These are phyloP conservation scores for Takifugu flavidus DNA, from an alignment of 2,113 vertebrate genomes.

Conservation along the genomic window DNA sequence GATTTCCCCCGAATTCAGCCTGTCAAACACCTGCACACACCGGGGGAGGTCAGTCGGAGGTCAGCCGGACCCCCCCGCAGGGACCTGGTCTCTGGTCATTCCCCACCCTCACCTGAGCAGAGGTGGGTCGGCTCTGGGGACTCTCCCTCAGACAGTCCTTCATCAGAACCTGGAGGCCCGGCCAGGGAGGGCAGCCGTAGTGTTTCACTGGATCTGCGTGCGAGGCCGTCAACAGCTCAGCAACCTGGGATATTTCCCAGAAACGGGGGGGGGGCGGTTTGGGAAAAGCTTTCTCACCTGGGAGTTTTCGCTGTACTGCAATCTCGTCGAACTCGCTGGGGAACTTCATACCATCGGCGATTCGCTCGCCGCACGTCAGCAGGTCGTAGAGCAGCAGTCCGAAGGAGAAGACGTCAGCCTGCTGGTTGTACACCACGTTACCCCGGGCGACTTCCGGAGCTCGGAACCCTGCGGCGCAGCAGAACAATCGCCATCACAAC, in stretches of 20 bases:
- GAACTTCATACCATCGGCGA: slow-evolving; percentile 93
- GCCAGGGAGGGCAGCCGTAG: slow-evolving; percentile 88
- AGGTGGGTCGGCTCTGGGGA: slow-evolving; percentile 89
- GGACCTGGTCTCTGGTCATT: background rate
- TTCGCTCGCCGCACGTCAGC: slow-evolving; percentile 87
- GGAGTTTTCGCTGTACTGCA: slow-evolving; percentile 89
- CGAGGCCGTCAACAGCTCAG: background rate
- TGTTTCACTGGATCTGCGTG: slow-evolving; percentile 88
- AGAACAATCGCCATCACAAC: accelerated
- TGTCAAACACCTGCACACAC: slow-evolving; percentile 81
- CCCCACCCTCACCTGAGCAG: slow-evolving; percentile 76
- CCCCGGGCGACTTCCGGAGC: slow-evolving; percentile 94
- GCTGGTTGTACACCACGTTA: slow-evolving; percentile 94
- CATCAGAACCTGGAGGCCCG: slow-evolving; percentile 86
- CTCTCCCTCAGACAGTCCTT: slow-evolving; percentile 88
- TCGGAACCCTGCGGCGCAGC: slow-evolving; percentile 80
- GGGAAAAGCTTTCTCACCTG: slow-evolving; percentile 72
- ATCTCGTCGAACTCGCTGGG: slow-evolving; percentile 97
- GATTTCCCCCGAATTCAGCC: slow-evolving; percentile 86
- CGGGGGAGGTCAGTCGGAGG: too few relatives aligned
- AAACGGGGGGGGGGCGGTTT: too few relatives aligned
- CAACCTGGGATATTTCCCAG: too few relatives aligned
- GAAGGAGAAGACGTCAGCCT: slow-evolving; percentile 95
- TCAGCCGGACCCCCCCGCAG: too few relatives aligned
- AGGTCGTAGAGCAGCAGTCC: slow-evolving; percentile 95